Evolutionary conservation across 2,888 invertebrate genomes (phyloP).

Genomic region (Meliscaeva auricollis): DNA sequence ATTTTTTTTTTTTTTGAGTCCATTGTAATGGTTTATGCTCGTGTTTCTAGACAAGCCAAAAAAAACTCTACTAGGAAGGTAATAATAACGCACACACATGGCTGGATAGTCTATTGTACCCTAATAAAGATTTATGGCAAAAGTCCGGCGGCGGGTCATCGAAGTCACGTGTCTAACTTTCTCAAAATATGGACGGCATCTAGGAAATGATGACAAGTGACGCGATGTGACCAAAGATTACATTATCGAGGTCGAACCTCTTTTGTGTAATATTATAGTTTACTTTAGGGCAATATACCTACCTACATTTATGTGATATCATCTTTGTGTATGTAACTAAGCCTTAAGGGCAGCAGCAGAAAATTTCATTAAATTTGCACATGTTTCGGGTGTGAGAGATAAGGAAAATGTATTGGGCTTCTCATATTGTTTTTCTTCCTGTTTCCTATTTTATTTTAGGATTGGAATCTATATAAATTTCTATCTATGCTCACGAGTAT

Average conservation of each 20-base stretch:
- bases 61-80: neutral
- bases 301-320: no score
- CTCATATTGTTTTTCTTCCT: neutral
- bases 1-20: neutral
- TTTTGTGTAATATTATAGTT: neutral
- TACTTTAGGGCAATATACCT: constrained; percentile 38
- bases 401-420: constrained; percentile 4
- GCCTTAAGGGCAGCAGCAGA: constrained; percentile 24
- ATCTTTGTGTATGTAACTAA: neutral
- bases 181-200: constrained; percentile 41
- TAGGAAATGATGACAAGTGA: constrained; percentile 41
- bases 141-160: constrained; percentile 44
- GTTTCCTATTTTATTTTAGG: neutral
- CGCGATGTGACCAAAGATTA: constrained; percentile 36
- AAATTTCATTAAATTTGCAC: constrained; percentile 66
- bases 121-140: constrained; percentile 73
- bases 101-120: constrained; percentile 65
- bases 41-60: neutral
- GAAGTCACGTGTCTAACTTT: constrained; percentile 49
- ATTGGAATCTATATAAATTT: neutral
- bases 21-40: neutral
- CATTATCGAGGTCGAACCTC: constrained; percentile 7
- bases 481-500: neutral
- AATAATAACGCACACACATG: constrained; percentile 46
- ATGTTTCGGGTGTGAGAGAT: constrained; percentile 1